These are phyloP conservation scores for Nanger granti DNA, from an alignment of 2,113 vertebrate genomes.

Conservation along the genomic window DNA sequence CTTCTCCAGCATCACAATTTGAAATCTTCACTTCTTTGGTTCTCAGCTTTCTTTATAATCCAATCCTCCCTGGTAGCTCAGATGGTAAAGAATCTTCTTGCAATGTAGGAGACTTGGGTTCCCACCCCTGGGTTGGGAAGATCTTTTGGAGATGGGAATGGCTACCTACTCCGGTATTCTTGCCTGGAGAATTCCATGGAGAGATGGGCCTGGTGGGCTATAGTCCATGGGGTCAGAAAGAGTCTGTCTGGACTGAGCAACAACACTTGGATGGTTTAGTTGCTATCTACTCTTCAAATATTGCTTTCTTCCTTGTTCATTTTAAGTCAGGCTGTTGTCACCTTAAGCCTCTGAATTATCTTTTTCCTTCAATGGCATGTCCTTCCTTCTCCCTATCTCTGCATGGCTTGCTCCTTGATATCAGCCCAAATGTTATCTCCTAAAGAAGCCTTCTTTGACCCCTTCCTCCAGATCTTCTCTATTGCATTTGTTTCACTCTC, in stretches of 20 bases:
- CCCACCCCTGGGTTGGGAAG: background rate
- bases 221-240: background rate
- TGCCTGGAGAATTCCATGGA: background rate
- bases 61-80: background rate
- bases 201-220: background rate
- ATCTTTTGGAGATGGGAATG: background rate
- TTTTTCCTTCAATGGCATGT: background rate
- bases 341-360: background rate
- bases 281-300: background rate
- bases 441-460: background rate
- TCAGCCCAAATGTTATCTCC: background rate
- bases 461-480: background rate
- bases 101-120: background rate
- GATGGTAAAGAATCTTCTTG: background rate
- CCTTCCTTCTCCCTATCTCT: background rate
- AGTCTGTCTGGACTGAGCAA: background rate
- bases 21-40: background rate
- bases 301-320: background rate
- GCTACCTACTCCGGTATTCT: background rate
- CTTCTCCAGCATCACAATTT: background rate
- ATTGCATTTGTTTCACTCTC: background rate
- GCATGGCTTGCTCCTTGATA: background rate
- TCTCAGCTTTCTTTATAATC: background rate
- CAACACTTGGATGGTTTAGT: background rate
- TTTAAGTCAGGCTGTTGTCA: background rate